Evolutionary conservation across 2,888 invertebrate species (phyloP).

Genomic region (Zootermopsis nevadensis): DNA sequence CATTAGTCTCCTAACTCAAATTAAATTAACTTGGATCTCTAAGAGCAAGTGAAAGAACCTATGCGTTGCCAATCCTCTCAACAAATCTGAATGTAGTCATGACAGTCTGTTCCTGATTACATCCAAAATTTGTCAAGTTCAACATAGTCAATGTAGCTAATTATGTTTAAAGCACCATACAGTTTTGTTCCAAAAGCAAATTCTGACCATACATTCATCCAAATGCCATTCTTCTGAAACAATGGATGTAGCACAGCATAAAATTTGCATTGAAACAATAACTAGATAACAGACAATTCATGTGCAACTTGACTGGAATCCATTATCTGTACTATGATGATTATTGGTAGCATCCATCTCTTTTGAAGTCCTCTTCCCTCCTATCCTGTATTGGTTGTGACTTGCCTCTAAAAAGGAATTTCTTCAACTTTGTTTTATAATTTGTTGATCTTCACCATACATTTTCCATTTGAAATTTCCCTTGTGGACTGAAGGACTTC

Average conservation of each 20-base stretch:
- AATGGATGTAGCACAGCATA: background rate
- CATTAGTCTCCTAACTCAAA: too few species aligned
- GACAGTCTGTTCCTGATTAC: background rate
- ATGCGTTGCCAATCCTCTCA: background rate
- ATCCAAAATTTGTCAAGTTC: slow-evolving; percentile 12
- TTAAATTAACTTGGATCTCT: background rate
- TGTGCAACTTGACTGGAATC: background rate
- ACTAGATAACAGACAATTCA: background rate
- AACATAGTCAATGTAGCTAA: background rate
- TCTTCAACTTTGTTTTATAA: background rate
- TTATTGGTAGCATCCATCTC: too few species aligned
- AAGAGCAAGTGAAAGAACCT: background rate
- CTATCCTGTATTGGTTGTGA: background rate
- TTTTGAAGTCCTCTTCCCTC: too few species aligned
- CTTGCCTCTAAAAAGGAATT: background rate
- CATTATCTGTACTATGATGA: too few species aligned
- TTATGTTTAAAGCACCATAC: background rate
- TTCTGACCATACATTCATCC: background rate
- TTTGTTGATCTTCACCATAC: background rate
- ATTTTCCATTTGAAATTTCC: too few species aligned
- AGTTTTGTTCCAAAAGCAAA: background rate
- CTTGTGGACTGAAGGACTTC: too few species aligned
- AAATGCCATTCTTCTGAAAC: background rate
- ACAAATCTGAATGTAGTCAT: slow-evolving; percentile 13
- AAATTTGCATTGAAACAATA: background rate